These are phyloP conservation scores for Cerastoderma edule DNA, from an alignment of 2,888 invertebrate genomes.

Conservation along the genomic window DNA sequence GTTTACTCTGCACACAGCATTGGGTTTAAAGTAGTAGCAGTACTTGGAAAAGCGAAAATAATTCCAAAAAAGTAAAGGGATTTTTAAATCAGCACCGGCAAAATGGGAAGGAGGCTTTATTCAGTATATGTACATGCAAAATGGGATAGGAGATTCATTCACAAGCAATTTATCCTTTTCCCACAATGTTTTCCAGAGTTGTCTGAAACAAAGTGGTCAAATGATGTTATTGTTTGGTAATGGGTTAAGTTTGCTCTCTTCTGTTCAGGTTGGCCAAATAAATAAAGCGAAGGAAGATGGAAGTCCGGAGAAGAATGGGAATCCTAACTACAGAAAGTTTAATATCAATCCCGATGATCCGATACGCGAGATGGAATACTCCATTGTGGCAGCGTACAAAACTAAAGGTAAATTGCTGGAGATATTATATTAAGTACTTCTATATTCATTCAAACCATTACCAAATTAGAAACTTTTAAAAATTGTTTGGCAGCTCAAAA, in stretches of 20 bases:
- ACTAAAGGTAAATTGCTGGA: slow-evolving; percentile 58
- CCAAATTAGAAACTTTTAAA: background rate
- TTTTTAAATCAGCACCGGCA: too few species aligned
- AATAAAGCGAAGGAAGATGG: background rate
- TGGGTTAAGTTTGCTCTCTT: background rate
- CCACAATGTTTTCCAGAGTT: slow-evolving; percentile 10
- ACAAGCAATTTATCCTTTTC: too few species aligned
- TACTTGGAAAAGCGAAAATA: too few species aligned
- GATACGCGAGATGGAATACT: slow-evolving; percentile 70
- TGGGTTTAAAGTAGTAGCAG: too few species aligned
- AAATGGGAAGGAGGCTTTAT: too few species aligned
- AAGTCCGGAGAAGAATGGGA: slow-evolving; percentile 30
- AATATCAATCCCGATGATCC: slow-evolving; percentile 68
- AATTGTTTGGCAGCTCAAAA: too few species aligned
- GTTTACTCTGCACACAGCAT: too few species aligned
- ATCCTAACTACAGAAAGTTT: slow-evolving; percentile 69
- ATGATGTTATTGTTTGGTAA: background rate
- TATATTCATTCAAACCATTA: too few species aligned
- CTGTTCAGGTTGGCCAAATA: slow-evolving; percentile 10
- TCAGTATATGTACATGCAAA: too few species aligned
- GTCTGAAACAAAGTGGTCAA: background rate
- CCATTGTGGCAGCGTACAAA: slow-evolving; percentile 70
- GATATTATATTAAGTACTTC: too few species aligned
- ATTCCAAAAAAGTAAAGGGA: too few species aligned
- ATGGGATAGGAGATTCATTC: too few species aligned